Conservation (phyloP, 1,140 invertebrate species). For the Drosophila lini region DNA sequence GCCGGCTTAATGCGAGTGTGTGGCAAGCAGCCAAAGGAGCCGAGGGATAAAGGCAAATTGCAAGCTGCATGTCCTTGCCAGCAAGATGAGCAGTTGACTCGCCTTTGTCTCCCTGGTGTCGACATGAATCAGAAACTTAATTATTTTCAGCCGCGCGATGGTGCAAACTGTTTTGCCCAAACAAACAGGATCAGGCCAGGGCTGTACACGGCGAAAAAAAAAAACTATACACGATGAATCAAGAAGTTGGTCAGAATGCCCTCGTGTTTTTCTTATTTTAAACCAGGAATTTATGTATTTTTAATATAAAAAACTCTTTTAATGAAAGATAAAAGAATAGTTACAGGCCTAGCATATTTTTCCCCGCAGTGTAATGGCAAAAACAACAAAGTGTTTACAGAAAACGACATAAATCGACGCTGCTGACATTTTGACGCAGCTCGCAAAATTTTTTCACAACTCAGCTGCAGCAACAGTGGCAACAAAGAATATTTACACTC, state of each 20-base stretch:
- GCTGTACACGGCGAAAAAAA: neutral
- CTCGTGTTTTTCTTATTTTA: neutral
- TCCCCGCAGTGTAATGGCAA: conserved; percentile 12
- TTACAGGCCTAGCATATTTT: neutral
- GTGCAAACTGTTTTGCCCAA: conserved; percentile 61
- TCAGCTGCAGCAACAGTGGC: conserved; percentile 43
- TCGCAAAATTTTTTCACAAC: conserved; percentile 62
- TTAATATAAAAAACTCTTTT: too few relatives aligned
- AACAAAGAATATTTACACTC: conserved; percentile 77
- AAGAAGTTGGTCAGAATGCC: neutral
- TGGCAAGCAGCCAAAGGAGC: conserved; percentile 30
- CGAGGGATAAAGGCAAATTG: conserved; percentile 20
- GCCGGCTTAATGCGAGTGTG: conserved; percentile 65
- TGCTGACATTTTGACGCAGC: conserved; percentile 72
- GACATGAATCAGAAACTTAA: conserved; percentile 82
- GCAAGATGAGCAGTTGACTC: conserved; percentile 55
- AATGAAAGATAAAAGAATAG: neutral
- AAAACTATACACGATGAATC: neutral
- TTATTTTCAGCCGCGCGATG: conserved; percentile 76
- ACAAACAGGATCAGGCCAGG: conserved; percentile 42
- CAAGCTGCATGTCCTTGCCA: conserved; percentile 37
- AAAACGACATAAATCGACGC: conserved; percentile 63
- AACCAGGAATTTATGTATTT: neutral
- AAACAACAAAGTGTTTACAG: conserved; percentile 32
- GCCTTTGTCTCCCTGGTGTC: conserved; percentile 67